Base-by-base conservation (phyloP, 2,888 invertebrate genomes). In the Proisotoma minuta region DNA sequence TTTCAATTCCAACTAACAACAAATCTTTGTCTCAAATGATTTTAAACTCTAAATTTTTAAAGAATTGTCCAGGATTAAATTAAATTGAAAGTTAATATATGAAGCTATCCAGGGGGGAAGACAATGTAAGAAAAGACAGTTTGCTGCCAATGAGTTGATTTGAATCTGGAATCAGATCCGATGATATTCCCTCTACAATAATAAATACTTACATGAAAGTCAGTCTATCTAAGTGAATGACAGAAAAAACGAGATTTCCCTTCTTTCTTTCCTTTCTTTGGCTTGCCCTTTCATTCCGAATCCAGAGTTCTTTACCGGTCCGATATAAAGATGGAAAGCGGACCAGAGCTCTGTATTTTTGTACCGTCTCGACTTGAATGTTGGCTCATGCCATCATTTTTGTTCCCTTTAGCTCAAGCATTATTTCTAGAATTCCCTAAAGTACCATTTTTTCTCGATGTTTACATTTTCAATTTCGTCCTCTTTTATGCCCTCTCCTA, bases 391-490 rank as follows among this genome's bases (percentile, higher is more conserved):
- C 65, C 65, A 68, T 68, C 68, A 66, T 51, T 65, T 68, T 64
- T 58, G 63, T 60, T 62, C 62, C 51, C 52, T 56, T 59, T 64
- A 58, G 51, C 59, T 62, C 50, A 57, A 66, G 59, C 60, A 63
- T 63, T 66, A 65, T 66, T 61, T 59, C 58, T 67, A 57, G 61
- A 68, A 70, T 68, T 72, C 72, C 72, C 72, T 62, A 70, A 69
- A 61, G 72, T 68, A 66, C 67, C 69, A 68, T 72, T 72, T 67
- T 64, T 69, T 62, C 63, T 66, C 66, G 59, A 70, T 72, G 70
- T 71, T 72, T 72, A 69, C 72, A 68, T 71, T 72, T 72, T 72
- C 72, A 72, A 72, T 72, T 72, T 67, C 71, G 54, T 60, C 57
- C 51, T 28, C 58, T 43, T 58, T 63, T 47, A 61, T 56, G 51